Percentiles rank a stretch among this genome's conserved stretches.
phyloP scores from a whole-genome alignment of 1,140 invertebrate species.

The Rhopalosiphum padi region DNA sequence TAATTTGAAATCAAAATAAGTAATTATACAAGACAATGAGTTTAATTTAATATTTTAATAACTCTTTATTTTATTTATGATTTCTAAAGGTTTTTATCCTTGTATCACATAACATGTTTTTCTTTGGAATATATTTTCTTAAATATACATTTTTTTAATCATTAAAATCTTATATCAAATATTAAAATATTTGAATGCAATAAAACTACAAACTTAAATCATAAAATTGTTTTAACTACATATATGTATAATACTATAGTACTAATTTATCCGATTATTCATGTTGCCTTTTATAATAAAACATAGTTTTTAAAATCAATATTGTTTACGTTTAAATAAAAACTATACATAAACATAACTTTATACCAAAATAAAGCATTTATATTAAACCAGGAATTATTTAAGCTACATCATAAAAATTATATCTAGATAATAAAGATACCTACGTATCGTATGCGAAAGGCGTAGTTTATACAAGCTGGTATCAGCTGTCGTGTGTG shows the following conservation, averaged over 20 bases:
- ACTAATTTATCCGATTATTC: background rate
- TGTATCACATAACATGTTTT: background rate
- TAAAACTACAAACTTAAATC: background rate
- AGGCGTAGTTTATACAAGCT: slow-evolving; percentile 13
- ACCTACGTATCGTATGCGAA: background rate
- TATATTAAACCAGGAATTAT: background rate
- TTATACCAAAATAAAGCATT: background rate
- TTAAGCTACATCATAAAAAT: background rate
- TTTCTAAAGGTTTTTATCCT: background rate
- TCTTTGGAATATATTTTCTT: background rate
- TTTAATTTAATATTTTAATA: no score
- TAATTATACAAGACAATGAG: no score
- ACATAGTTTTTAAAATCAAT: background rate
- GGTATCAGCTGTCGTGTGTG: background rate
- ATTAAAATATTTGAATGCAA: background rate
- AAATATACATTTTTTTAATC: background rate
- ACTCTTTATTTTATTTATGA: background rate
- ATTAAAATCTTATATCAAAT: background rate
- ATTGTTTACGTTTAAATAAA: background rate
- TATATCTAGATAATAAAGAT: background rate
- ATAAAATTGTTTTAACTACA: background rate
- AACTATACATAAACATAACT: background rate
- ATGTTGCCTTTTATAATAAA: background rate
- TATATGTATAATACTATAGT: background rate
- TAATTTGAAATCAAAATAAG: background rate